phyloP scores from a whole-genome alignment of 2,888 invertebrate species.

The Chrysolina oricalcia region DNA sequence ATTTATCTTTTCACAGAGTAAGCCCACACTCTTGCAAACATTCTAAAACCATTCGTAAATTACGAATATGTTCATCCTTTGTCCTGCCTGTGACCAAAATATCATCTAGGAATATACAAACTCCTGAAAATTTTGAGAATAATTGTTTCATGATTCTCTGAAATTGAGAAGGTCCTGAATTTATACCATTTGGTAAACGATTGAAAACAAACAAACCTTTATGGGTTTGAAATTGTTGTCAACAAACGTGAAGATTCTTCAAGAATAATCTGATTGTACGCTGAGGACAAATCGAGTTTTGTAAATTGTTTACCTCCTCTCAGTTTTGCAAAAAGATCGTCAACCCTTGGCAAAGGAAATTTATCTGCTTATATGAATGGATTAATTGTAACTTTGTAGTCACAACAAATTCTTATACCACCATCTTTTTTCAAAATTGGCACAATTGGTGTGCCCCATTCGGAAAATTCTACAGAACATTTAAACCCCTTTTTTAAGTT shows the following conservation, averaged over 20 bases:
- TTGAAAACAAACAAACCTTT: background rate
- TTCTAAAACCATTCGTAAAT: background rate
- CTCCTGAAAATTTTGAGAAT: background rate
- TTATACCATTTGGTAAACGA: background rate
- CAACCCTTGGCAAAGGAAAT: background rate
- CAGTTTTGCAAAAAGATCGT: background rate
- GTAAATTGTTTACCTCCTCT: background rate
- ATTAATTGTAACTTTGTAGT: background rate
- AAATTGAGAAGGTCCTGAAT: background rate
- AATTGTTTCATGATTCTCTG: background rate
- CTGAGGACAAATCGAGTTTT: background rate
- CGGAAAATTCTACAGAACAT: background rate
- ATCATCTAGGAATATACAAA: background rate
- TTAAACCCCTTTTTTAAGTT: background rate
- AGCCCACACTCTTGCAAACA: background rate
- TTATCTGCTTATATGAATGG: background rate
- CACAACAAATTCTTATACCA: background rate
- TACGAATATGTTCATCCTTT: background rate
- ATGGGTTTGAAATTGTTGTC: background rate
- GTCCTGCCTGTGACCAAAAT: background rate
- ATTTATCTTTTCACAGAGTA: background rate
- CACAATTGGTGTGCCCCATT: background rate
- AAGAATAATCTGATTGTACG: background rate
- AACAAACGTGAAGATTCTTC: background rate
- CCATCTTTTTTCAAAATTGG: background rate